Evolutionary conservation across 2,797 vertebrate species (phyloP), one percentile per base, ranked within the genome.

Genomic region (Chiroxiphia lanceolata): DNA sequence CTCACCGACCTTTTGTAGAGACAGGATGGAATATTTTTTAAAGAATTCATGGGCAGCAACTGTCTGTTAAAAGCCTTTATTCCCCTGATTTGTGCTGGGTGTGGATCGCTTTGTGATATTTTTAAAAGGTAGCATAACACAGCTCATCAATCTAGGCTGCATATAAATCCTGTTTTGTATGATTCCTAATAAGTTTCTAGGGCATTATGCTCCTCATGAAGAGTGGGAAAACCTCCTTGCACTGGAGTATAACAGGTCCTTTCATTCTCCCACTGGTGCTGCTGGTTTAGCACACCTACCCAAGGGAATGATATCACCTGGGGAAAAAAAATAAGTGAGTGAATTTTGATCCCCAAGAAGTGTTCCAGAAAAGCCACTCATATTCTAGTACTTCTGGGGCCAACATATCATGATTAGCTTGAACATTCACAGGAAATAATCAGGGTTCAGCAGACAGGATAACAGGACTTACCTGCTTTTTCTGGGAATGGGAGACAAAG

Each of bases 391-490:
- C 61, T 75, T 75, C 56, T 90, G 76, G 53, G 79, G 14, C 85
- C 15, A 57, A 34, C 22, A 3, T 1, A 50, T 31, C 63, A 15
- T 53, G 76, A n/a, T 36, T 45, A 76, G 76, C 76, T 91, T 86
- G 72, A 94, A 47, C 91, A 85, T 26, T 60, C 83, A 56, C 36
- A 50, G 87, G n/a, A 80, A 94, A 68, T 77, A 83, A 71, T 83
- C 89, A 83, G 19, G 29, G 23, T 9, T 92, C 50, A 31, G 9
- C 89, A 96, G 94, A 83, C 91, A 75, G 96, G 93, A 2, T 75
- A 91, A 93, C 93, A 96, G 82, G 91, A 95, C 22, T 95, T 96
- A 83, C 94, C 95, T 94, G 93, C 91, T 94, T 86, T 83, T 81
- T 71, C 82, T 91, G 90, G 74, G 94, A 72, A n/a, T 51, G 67